Percentiles rank a stretch among this genome's conserved stretches.
Conservation (phyloP, 2,797 vertebrate genomes). For the Borostomias antarcticus region DNA sequence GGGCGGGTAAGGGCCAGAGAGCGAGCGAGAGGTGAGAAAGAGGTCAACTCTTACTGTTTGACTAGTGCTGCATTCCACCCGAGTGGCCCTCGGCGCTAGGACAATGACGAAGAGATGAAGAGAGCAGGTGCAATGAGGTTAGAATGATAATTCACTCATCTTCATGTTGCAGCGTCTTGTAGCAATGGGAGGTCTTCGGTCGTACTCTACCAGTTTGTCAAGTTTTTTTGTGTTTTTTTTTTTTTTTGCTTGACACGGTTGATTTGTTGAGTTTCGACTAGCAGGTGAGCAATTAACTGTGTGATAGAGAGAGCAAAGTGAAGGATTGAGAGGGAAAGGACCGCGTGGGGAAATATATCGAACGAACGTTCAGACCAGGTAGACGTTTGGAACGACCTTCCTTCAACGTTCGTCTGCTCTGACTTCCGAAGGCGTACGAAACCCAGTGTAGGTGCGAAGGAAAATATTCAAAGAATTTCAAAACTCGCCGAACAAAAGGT, state of each 20-base stretch:
- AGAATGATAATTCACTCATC: background rate
- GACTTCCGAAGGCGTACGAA: background rate
- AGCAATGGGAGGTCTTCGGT: background rate
- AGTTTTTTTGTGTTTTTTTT: slow-evolving; percentile 35
- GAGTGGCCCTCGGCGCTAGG: slow-evolving; percentile 4
- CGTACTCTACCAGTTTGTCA: slow-evolving; percentile 43
- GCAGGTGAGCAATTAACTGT: background rate
- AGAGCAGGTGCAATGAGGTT: background rate
- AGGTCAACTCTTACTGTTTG: slow-evolving; percentile 43
- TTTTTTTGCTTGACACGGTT: slow-evolving; percentile 8
- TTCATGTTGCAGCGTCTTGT: background rate
- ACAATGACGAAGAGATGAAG: background rate
- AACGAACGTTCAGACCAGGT: background rate
- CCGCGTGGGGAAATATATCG: background rate
- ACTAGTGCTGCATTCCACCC: slow-evolving; percentile 64
- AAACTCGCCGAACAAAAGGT: background rate
- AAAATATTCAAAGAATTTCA: background rate
- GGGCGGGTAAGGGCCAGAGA: slow-evolving; percentile 26
- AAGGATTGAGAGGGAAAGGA: background rate
- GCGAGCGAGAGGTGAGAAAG: slow-evolving; percentile 24
- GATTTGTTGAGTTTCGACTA: background rate
- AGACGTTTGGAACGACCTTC: no score
- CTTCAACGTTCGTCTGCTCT: background rate
- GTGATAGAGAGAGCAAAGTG: no score
- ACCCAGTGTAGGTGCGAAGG: background rate